These are phyloP conservation scores for Neomorphus geoffroyi DNA, from an alignment of 2,797 vertebrate species.

Conservation along the genomic window DNA sequence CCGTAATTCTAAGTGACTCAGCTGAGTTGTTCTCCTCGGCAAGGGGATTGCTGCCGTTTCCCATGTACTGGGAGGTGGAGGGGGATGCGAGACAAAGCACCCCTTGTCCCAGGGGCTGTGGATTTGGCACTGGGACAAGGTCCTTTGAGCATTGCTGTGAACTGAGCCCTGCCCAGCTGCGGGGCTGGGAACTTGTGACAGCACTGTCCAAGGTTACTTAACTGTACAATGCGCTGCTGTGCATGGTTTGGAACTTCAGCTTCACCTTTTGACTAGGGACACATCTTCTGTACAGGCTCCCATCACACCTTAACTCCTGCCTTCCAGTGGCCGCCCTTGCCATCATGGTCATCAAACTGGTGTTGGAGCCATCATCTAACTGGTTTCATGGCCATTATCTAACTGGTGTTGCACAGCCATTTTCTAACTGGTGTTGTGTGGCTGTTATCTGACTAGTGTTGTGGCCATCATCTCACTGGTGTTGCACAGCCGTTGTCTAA, in stretches of 20 bases:
- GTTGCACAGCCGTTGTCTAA: not conserved
- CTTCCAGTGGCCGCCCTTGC: not conserved
- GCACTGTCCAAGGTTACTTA: not conserved
- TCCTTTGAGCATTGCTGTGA: conserved; percentile 56
- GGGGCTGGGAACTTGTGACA: not conserved
- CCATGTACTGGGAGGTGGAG: conserved; percentile 80
- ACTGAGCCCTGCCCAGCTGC: conserved; percentile 22
- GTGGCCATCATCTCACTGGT: not conserved
- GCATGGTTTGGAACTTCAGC: accelerated
- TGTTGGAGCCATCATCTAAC: accelerated
- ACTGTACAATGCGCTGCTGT: not conserved
- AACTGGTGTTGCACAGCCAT: too few relatives aligned
- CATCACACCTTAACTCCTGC: accelerated
- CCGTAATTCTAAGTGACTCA: conserved; percentile 56
- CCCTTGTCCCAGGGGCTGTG: conserved; percentile 81
- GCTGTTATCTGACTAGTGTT: not conserved
- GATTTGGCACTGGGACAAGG: conserved; percentile 82
- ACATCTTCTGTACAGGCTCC: accelerated
- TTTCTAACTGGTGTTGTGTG: not conserved
- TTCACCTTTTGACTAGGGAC: accelerated
- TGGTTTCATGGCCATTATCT: not conserved
- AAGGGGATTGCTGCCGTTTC: conserved; percentile 75
- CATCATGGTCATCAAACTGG: accelerated
- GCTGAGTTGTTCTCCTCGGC: conserved; percentile 53
- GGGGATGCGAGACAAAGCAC: conserved; percentile 85